Evolutionary conservation across 1,140 invertebrate genomes (phyloP).

Genomic region (Trypoxylus dichotomus): DNA sequence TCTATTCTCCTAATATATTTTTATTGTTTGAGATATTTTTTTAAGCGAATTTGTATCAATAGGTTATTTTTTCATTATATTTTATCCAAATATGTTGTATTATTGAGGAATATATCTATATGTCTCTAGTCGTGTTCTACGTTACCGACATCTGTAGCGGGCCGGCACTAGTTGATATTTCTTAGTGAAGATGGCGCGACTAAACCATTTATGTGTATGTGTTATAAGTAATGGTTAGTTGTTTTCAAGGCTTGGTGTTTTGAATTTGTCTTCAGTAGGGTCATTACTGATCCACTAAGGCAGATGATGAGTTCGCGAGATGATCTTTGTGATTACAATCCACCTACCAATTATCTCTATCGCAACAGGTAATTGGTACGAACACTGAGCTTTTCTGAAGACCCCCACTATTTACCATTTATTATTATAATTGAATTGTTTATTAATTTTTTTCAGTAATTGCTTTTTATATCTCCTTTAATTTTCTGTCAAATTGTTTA

Average conservation of each 20-base stretch:
- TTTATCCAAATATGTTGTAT: too few species aligned
- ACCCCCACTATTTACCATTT: background rate
- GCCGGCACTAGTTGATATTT: background rate
- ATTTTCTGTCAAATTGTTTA: background rate
- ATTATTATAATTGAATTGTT: background rate
- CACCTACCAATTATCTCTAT: background rate
- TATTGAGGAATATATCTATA: too few species aligned
- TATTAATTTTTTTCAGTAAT: background rate
- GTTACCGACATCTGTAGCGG: too few species aligned
- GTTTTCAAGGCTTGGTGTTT: background rate
- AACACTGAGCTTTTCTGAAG: slow-evolving; percentile 2
- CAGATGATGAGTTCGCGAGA: slow-evolving; percentile 26
- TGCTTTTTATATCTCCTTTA: background rate
- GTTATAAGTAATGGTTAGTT: background rate
- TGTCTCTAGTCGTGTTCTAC: too few species aligned
- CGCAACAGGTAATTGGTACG: slow-evolving; percentile 5
- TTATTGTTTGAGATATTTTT: too few species aligned
- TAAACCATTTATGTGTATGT: background rate
- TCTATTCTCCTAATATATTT: too few species aligned
- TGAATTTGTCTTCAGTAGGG: slow-evolving; percentile 26
- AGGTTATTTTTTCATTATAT: too few species aligned
- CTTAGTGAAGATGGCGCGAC: background rate
- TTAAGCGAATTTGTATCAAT: too few species aligned
- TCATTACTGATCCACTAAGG: slow-evolving; percentile 29
- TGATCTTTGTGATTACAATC: slow-evolving; percentile 22